These are phyloP conservation scores for Cheirogaleus major DNA, from an alignment of 2,797 vertebrate species.

Conservation along the genomic window DNA sequence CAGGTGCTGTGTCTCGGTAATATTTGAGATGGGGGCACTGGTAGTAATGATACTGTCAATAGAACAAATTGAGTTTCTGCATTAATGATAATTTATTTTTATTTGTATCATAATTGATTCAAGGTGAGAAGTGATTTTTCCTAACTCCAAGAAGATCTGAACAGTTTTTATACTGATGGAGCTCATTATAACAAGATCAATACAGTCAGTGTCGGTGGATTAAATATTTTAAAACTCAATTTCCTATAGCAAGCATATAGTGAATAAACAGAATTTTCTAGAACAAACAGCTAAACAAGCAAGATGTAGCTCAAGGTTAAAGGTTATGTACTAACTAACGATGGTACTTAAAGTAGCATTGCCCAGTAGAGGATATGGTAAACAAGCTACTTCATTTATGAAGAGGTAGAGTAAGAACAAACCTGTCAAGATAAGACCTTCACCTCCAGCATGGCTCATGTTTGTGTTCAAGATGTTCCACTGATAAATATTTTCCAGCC, in stretches of 20 bases:
- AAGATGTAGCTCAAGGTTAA: neutral
- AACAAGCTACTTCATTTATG: accelerated
- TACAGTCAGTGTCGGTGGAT: conserved; percentile 43
- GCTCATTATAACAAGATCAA: conserved; percentile 53
- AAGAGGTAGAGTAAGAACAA: no score
- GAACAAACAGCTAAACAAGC: neutral
- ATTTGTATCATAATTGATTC: conserved; percentile 49
- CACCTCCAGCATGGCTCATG: accelerated
- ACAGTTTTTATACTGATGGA: neutral
- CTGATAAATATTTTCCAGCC: neutral
- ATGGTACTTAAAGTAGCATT: accelerated
- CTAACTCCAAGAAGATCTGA: conserved; percentile 39
- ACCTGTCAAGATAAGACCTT: neutral
- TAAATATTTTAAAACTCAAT: conserved; percentile 56
- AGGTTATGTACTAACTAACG: neutral
- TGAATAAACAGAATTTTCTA: neutral
- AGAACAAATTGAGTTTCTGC: neutral
- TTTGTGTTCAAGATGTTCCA: neutral
- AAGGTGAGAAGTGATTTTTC: conserved; percentile 25
- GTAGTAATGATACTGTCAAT: neutral
- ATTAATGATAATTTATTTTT: neutral
- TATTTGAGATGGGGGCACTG: accelerated
- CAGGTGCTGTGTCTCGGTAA: neutral
- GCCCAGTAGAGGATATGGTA: neutral
- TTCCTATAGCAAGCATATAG: conserved; percentile 36